These are phyloP conservation scores for Rhea americana DNA, from an alignment of 2,113 vertebrate species.

Conservation along the genomic window DNA sequence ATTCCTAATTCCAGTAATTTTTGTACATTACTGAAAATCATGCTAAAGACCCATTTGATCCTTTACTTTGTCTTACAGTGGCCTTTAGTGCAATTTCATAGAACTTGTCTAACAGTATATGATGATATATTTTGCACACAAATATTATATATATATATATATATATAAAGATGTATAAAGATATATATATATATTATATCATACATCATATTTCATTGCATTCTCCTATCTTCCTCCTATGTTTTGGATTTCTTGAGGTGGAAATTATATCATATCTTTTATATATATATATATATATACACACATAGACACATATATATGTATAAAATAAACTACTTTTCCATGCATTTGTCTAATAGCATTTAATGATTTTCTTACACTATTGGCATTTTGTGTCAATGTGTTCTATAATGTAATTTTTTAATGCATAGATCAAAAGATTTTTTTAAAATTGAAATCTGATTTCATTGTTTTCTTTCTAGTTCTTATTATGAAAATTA, in stretches of 20 bases:
- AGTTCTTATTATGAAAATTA: neutral
- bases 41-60: neutral
- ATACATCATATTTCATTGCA: neutral
- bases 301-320: too few relatives aligned
- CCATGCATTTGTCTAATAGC: neutral
- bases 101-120: neutral
- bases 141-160: too few relatives aligned
- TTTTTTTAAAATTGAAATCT: neutral
- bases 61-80: neutral
- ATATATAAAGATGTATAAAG: too few relatives aligned
- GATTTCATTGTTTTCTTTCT: neutral
- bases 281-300: too few relatives aligned
- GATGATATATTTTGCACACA: neutral
- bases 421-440: neutral
- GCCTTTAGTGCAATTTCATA: neutral
- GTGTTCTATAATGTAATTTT: neutral
- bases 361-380: neutral
- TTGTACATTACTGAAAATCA: neutral
- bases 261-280: neutral
- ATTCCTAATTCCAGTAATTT: neutral
- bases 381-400: neutral
- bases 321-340: neutral
- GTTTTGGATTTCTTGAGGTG: neutral
- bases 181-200: accelerated
- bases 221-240: neutral